Percentiles rank a stretch among this genome's conserved stretches.
Conservation (phyloP, 2,797 vertebrate genomes). For the Scolopax bukidnonensis region DNA sequence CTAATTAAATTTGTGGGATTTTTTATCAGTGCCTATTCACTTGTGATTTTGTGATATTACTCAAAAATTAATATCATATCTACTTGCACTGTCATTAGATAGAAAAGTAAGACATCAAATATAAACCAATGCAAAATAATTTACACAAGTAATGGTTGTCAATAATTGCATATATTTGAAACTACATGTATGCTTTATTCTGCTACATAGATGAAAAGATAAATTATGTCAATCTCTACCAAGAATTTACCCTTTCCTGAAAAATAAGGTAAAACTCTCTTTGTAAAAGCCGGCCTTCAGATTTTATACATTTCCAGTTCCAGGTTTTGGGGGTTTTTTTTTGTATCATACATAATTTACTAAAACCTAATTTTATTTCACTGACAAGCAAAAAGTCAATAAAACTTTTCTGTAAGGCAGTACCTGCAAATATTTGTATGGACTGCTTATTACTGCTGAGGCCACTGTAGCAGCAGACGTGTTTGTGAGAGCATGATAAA, state of each 20-base stretch:
- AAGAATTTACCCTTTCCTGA: not conserved
- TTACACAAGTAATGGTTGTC: not conserved
- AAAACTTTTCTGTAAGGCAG: not conserved
- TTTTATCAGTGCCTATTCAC: not conserved
- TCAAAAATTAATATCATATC: not conserved
- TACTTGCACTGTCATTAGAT: not conserved
- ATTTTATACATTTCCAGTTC: not conserved
- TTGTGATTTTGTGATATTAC: not conserved
- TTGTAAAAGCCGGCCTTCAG: not conserved
- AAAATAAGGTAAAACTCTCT: not conserved
- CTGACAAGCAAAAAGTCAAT: slow-evolving; percentile 36
- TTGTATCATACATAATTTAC: not conserved
- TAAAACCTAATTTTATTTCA: not conserved
- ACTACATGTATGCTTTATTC: not conserved
- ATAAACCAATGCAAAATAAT: not conserved
- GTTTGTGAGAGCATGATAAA: slow-evolving; percentile 32
- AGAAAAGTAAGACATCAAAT: not conserved
- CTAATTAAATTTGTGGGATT: not conserved
- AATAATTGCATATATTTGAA: not conserved
- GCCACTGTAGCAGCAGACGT: not conserved
- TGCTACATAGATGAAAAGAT: not conserved
- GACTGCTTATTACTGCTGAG: slow-evolving; percentile 6
- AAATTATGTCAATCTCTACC: not conserved
- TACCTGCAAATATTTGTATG: not conserved
- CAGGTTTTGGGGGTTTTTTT: not conserved